phyloP scores from a whole-genome alignment of 1,140 invertebrate species.

The Caenorhabditis latens region DNA sequence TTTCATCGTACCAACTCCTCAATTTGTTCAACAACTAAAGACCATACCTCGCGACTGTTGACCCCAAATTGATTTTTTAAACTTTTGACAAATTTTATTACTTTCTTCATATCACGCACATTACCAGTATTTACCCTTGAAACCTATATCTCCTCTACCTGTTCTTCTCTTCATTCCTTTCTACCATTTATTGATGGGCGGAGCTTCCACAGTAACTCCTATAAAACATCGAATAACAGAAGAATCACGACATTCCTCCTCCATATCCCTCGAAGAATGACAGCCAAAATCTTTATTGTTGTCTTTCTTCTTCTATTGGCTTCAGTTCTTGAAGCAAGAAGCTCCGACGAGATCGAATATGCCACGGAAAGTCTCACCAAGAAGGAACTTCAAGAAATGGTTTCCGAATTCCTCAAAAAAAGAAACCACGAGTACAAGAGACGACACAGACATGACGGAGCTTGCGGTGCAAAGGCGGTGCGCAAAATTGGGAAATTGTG shows the following conservation, averaged over 20 bases:
- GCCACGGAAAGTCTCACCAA: no score
- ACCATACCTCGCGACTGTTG: not conserved
- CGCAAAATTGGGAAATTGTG: not conserved
- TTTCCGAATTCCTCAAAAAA: no score
- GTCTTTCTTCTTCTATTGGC: no score
- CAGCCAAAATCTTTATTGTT: no score
- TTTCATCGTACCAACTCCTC: not conserved
- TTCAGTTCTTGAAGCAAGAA: no score
- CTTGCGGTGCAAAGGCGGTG: not conserved
- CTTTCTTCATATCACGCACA: not conserved
- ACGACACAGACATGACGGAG: not conserved
- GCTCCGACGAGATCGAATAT: no score
- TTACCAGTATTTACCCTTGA: slow-evolving; percentile 10
- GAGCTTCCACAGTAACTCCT: not conserved
- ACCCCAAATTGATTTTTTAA: not conserved
- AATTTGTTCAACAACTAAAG: not conserved
- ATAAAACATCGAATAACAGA: not conserved
- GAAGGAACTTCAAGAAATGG: no score
- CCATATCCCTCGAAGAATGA: no score
- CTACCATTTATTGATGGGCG: not conserved
- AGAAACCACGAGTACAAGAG: no score
- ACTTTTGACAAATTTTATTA: not conserved
- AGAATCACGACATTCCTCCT: no score
- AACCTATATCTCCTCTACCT: slow-evolving; percentile 2
- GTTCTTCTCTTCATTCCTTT: not conserved